These are phyloP conservation scores for Channallabes apus DNA, from an alignment of 2,797 vertebrate species.

Conservation along the genomic window DNA sequence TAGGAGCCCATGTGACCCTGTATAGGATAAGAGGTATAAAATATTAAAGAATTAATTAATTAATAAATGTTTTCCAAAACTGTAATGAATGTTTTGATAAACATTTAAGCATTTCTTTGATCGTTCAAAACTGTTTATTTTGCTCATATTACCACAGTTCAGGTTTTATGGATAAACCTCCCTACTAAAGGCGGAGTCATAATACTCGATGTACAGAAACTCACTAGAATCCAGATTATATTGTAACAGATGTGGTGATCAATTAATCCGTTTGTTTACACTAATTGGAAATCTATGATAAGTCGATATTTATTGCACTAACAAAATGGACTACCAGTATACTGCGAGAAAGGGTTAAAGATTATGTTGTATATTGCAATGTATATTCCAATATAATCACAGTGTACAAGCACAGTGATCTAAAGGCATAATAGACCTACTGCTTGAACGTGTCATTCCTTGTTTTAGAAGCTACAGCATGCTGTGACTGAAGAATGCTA, in stretches of 20 bases:
- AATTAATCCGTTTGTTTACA: not conserved
- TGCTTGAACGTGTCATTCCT: not conserved
- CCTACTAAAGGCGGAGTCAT: not conserved
- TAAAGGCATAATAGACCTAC: not conserved
- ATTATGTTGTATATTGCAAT: not conserved
- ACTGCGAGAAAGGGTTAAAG: conserved; percentile 8
- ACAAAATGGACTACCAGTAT: too few relatives aligned
- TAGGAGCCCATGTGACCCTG: too few relatives aligned
- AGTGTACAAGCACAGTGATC: not conserved
- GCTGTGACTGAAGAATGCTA: conserved; percentile 28
- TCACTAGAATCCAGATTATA: not conserved
- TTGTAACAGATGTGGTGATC: not conserved
- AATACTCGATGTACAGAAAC: not conserved
- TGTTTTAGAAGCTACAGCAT: conserved; percentile 9
- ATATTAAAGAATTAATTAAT: too few relatives aligned
- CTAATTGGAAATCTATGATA: not conserved
- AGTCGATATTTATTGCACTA: not conserved
- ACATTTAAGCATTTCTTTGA: not conserved
- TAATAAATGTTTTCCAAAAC: not conserved
- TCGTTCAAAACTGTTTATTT: not conserved
- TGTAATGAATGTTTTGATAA: not conserved
- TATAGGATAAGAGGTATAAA: too few relatives aligned
- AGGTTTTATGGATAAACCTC: not conserved
- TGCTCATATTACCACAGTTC: not conserved
- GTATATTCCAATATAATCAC: not conserved